Evolutionary conservation across 1,140 invertebrate species (phyloP), one percentile per base, ranked within the genome.

Genomic region (Scylla paramamosain): DNA sequence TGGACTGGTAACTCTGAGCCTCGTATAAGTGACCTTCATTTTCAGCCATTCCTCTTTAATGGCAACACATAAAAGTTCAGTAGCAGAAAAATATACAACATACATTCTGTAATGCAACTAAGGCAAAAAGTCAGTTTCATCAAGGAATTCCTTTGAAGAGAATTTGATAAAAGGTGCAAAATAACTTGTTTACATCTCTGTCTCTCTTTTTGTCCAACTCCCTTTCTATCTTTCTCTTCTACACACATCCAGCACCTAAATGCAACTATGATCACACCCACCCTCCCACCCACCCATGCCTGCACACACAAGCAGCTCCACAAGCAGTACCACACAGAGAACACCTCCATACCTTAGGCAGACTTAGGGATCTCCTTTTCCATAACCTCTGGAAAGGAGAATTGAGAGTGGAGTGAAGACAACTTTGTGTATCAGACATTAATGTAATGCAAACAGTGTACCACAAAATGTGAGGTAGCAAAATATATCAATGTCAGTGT

Each of bases 301-400:
- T 39, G 14, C 77, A 32, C 52, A 8, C 87, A 84, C 82, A 94
- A 91, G 89, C 94, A 95, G 25, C 90, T 77, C 45, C 48, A 14
- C 82, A 95, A 92, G 91, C 84, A 52, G 20, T 90, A 94, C 93
- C 93, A 94, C 93, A 94, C 93, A 95, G 84, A 95, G 48, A 93
- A 45, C 91, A 31, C 91, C 92, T 92, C 95, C 96, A 94, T 96
- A 96, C 96, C 96, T 96, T 96, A 83, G 96, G 96, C 83, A 96
- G 96, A 95, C 96, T 96, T 94, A 96, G 96, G 87, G 96, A 96
- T 67, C 96, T 95, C 93, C 96, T 95, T 95, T 96, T 96, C 96
- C 96, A 96, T 95, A 95, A 93, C 45, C 94, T 95, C 96, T 96
- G 96, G 89, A 94, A 95, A 82, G 93, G 89, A 92, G 92, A 96